Percentiles rank a stretch among this genome's conserved stretches.
Evolutionary conservation across 37 sponge, comb jelly and placozoan genomes (phyloP).

Genomic region (Cladorhizidae sp.): DNA sequence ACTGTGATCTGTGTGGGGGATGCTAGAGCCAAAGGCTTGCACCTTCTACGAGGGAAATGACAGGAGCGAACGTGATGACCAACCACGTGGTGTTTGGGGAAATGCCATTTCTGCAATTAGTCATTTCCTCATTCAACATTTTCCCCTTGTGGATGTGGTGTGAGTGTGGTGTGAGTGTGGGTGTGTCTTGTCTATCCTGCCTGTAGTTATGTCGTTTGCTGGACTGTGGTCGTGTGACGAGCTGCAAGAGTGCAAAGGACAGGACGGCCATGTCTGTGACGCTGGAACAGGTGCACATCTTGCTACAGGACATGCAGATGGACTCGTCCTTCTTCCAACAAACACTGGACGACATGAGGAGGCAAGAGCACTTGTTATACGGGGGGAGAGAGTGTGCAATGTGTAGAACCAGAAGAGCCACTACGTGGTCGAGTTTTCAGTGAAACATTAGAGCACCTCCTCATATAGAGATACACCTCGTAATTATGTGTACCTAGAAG

Average conservation of each 20-base stretch:
- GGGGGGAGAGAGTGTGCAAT: background rate
- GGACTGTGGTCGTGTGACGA: conserved; percentile 84
- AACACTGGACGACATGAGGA: conserved; percentile 78
- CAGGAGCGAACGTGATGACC: no score
- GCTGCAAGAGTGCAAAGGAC: conserved; percentile 97
- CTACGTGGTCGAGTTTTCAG: no score
- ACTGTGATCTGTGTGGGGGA: no score
- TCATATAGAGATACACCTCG: no score
- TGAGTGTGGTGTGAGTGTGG: background rate
- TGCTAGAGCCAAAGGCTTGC: no score
- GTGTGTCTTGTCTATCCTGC: background rate
- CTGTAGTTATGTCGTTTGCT: conserved; percentile 73
- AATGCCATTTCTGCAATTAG: no score
- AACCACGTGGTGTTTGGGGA: no score
- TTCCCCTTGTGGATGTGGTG: no score
- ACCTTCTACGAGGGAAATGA: no score
- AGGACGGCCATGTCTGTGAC: conserved; percentile 94
- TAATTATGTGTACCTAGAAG: background rate
- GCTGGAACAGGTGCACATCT: conserved; percentile 76
- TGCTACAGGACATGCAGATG: conserved; percentile 67
- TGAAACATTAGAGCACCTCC: no score
- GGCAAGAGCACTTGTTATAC: conserved; percentile 26
- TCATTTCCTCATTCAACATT: no score
- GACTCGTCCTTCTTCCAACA: conserved; percentile 63
- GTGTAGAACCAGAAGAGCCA: background rate